Evolutionary conservation across 2,113 vertebrate species (phyloP).

Genomic region (Cyanistes caeruleus): DNA sequence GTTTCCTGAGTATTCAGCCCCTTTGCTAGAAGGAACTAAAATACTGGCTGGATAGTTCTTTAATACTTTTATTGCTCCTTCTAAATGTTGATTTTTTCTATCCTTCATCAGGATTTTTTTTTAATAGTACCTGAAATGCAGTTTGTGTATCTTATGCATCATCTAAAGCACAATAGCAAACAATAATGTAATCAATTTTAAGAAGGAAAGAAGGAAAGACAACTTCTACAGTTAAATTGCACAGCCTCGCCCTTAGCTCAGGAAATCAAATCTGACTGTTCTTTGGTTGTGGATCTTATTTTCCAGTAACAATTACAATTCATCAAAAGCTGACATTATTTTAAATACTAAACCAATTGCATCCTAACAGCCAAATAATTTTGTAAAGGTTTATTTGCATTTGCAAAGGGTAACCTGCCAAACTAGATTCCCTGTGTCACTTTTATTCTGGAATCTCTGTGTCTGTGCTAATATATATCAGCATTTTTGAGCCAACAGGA

Average conservation of each 20-base stretch:
- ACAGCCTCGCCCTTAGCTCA: background rate
- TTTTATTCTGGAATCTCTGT: background rate
- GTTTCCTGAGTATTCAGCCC: background rate
- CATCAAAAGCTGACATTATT: background rate
- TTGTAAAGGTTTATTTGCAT: background rate
- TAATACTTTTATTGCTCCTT: background rate
- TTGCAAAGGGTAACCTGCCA: background rate
- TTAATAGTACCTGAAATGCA: background rate
- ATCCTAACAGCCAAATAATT: background rate
- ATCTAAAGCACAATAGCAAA: background rate
- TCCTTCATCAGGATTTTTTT: background rate
- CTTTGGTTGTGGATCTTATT: background rate
- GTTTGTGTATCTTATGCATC: background rate
- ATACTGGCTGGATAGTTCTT: background rate
- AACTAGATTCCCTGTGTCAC: background rate
- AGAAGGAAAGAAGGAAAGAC: background rate
- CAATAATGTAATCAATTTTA: background rate
- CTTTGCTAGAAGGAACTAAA: background rate
- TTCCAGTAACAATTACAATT: background rate
- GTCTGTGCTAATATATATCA: background rate
- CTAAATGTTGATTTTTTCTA: background rate
- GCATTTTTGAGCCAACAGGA: background rate
- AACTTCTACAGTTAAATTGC: background rate
- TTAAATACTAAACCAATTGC: background rate
- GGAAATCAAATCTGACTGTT: conserved; percentile 1